phyloP scores from a whole-genome alignment of 2,888 invertebrate species.

The Lycophotia porphyrea region DNA sequence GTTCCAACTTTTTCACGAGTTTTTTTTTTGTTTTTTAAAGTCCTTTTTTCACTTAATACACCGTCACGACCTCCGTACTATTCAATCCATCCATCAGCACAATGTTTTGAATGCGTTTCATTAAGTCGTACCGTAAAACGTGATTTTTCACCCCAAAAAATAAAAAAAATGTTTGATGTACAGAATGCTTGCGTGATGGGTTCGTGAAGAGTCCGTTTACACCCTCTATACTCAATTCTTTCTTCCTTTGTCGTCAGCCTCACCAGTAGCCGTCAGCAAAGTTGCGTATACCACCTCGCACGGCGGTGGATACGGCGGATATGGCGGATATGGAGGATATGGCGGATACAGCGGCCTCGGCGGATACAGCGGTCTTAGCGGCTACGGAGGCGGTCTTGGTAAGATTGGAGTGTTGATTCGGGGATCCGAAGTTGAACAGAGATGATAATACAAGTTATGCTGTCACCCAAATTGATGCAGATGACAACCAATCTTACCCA shows the following conservation, averaged over 20 bases:
- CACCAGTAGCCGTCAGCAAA: conserved; percentile 79
- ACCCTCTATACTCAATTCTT: not conserved
- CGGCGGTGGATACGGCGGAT: conserved; percentile 69
- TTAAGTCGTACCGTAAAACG: too few relatives aligned
- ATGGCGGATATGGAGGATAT: conserved; percentile 67
- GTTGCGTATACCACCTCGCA: conserved; percentile 78
- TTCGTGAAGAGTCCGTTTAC: too few relatives aligned
- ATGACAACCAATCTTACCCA: not conserved
- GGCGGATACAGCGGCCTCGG: conserved; percentile 70
- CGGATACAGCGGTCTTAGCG: conserved; percentile 71
- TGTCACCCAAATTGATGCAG: not conserved
- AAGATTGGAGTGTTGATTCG: conserved; percentile 34
- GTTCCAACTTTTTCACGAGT: too few relatives aligned
- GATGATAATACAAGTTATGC: not conserved
- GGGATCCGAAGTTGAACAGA: not conserved
- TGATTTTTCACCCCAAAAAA: too few relatives aligned
- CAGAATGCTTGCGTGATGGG: too few relatives aligned
- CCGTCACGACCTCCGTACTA: too few relatives aligned
- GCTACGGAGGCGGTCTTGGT: conserved; percentile 73
- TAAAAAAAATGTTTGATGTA: too few relatives aligned
- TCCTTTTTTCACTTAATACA: too few relatives aligned
- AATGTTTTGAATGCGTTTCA: too few relatives aligned
- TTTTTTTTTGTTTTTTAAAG: too few relatives aligned
- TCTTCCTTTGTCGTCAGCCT: conserved; percentile 61
- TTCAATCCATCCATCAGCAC: too few relatives aligned